A percentile compares a stretch with the other conserved stretches of the same genome.
Evolutionary conservation across 1,140 invertebrate species (phyloP).

Genomic region (Heliconius congener): DNA sequence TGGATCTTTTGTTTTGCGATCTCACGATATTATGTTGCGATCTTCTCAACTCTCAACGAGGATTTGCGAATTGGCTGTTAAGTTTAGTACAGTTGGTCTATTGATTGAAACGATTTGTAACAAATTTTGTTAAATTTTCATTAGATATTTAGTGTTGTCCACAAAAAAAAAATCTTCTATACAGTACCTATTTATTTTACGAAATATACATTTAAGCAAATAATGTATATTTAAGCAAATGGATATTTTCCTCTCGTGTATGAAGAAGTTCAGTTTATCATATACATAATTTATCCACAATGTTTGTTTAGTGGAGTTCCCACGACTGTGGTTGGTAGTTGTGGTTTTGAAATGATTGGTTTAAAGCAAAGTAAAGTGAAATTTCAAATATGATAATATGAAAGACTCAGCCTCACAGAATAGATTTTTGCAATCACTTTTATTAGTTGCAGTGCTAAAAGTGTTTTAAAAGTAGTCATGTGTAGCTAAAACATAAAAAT

Average conservation of each 20-base stretch:
- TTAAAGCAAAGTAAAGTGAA: no score
- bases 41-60: conserved; percentile 40
- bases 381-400: no score
- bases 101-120: not conserved
- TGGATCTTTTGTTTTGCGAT: conserved; percentile 49
- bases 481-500: no score
- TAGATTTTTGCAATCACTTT: not conserved
- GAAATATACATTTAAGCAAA: not conserved
- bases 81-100: not conserved
- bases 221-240: not conserved
- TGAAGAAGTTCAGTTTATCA: not conserved
- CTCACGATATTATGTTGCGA: conserved; percentile 50
- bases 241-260: not conserved
- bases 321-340: no score
- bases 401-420: not conserved
- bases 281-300: not conserved
- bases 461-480: no score
- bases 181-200: no score
- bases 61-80: conserved; percentile 18
- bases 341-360: no score
- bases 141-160: no score
- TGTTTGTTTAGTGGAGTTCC: no score
- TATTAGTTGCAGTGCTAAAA: not conserved
- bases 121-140: no score
- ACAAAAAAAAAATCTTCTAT: no score